phyloP scores from a whole-genome alignment of 2,888 invertebrate genomes.

The Pyrochroa serraticornis region DNA sequence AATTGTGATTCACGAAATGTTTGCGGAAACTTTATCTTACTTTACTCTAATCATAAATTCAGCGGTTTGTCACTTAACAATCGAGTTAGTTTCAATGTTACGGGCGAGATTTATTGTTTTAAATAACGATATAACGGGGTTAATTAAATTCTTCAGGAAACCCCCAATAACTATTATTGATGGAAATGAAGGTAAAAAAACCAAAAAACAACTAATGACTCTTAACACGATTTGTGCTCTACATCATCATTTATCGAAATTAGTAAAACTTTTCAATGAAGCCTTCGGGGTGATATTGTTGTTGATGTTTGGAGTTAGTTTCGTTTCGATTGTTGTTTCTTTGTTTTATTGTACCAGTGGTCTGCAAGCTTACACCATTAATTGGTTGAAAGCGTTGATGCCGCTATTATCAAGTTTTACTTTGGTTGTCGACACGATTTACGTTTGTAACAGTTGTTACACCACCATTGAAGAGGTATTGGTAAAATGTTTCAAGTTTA shows the following conservation, averaged over 20 bases:
- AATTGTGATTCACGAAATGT: background rate
- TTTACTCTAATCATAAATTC: conserved; percentile 5
- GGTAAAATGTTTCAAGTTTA: background rate
- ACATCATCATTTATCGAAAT: conserved; percentile 41
- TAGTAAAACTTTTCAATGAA: conserved; percentile 37
- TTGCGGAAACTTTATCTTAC: conserved; percentile 5
- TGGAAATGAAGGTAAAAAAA: background rate
- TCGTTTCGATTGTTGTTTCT: conserved; percentile 40
- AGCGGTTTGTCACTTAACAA: conserved; percentile 10
- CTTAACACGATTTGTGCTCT: conserved; percentile 32
- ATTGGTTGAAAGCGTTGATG: background rate
- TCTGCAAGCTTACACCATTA: background rate
- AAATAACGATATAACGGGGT: conserved; percentile 9
- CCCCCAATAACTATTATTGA: background rate
- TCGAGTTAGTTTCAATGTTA: conserved; percentile 7
- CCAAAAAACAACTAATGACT: conserved; percentile 1
- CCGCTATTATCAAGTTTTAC: conserved; percentile 9
- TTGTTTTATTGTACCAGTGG: conserved; percentile 34
- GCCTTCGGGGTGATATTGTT: conserved; percentile 39
- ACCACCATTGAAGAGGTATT: conserved; percentile 43
- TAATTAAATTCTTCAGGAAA: background rate
- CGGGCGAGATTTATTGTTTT: conserved; percentile 6
- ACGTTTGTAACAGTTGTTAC: conserved; percentile 42
- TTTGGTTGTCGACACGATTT: conserved; percentile 37
- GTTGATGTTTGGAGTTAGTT: conserved; percentile 39